Evolutionary conservation across 2,888 invertebrate species (phyloP).

Genomic region (Lathronympha strigana): DNA sequence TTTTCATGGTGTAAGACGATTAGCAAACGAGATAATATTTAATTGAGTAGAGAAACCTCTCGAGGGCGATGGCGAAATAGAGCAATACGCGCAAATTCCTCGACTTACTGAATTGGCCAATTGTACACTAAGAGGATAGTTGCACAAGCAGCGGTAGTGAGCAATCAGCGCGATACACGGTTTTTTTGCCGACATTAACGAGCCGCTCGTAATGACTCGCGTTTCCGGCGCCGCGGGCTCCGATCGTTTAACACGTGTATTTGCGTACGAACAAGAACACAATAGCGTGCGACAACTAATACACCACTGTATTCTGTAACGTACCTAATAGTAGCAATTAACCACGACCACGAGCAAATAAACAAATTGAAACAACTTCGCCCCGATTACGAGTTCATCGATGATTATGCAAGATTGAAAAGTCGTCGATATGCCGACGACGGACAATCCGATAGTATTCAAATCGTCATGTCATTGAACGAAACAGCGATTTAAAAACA

Average conservation of each 20-base stretch:
- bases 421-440: constrained; percentile 11
- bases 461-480: constrained; percentile 15
- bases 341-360: constrained; percentile 64
- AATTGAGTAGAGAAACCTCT: constrained; percentile 57
- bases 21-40: constrained; percentile 48
- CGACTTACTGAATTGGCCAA: constrained; percentile 68
- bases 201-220: constrained; percentile 69
- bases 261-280: constrained; percentile 54
- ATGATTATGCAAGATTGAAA: constrained; percentile 28
- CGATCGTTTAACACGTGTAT: constrained; percentile 43
- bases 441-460: neutral
- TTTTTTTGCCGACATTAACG: constrained; percentile 72
- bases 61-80: constrained; percentile 59
- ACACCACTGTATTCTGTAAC: constrained; percentile 59
- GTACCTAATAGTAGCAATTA: constrained; percentile 68
- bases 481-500: constrained; percentile 18
- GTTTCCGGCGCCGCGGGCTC: constrained; percentile 59
- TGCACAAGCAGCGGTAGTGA: constrained; percentile 68
- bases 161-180: constrained; percentile 69
- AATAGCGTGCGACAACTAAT: constrained; percentile 60
- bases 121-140: constrained; percentile 65
- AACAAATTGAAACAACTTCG: constrained; percentile 57
- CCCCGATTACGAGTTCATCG: constrained; percentile 39
- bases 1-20: constrained; percentile 45
- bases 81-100: constrained; percentile 67